Evolutionary conservation across 1,140 invertebrate species (phyloP).

Genomic region (Mycetomoellerius zeteki): DNA sequence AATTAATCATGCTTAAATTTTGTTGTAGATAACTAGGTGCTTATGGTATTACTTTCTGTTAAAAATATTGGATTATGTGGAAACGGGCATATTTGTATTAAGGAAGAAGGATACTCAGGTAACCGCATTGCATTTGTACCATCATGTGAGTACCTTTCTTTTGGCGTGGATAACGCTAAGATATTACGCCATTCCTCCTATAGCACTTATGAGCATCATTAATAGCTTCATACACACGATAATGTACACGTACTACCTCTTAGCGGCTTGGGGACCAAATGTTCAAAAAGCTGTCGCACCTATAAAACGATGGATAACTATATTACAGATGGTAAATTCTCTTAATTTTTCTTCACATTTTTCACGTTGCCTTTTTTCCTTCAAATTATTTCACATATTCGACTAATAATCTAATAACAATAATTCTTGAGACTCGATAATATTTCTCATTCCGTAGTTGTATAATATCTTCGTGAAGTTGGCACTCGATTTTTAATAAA

Average conservation of each 20-base stretch:
- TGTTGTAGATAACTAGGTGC: slow-evolving; percentile 74
- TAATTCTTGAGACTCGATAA: neutral
- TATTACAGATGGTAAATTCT: slow-evolving; percentile 77
- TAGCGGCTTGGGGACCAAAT: slow-evolving; percentile 76
- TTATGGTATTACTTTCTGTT: slow-evolving; percentile 83
- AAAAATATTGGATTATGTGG: slow-evolving; percentile 81
- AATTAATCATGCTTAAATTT: neutral
- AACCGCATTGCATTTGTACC: slow-evolving; percentile 90
- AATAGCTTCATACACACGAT: slow-evolving; percentile 81
- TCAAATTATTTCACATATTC: neutral
- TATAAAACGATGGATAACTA: slow-evolving; percentile 76
- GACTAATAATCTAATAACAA: neutral
- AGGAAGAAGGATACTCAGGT: slow-evolving; percentile 91
- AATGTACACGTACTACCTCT: slow-evolving; percentile 83
- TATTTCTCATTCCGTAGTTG: neutral
- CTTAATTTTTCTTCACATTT: neutral
- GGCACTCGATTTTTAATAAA: no score
- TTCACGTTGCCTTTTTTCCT: neutral
- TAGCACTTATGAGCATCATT: neutral
- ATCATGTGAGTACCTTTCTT: slow-evolving; percentile 89
- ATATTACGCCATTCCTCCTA: slow-evolving; percentile 39
- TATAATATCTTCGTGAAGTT: no score
- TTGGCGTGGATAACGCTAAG: slow-evolving; percentile 80
- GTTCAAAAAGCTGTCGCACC: slow-evolving; percentile 70
- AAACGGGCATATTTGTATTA: slow-evolving; percentile 89